Percentiles rank a stretch among this genome's conserved stretches.
Conservation (phyloP, 2,888 invertebrate genomes). For the Malthinus flaveolus region DNA sequence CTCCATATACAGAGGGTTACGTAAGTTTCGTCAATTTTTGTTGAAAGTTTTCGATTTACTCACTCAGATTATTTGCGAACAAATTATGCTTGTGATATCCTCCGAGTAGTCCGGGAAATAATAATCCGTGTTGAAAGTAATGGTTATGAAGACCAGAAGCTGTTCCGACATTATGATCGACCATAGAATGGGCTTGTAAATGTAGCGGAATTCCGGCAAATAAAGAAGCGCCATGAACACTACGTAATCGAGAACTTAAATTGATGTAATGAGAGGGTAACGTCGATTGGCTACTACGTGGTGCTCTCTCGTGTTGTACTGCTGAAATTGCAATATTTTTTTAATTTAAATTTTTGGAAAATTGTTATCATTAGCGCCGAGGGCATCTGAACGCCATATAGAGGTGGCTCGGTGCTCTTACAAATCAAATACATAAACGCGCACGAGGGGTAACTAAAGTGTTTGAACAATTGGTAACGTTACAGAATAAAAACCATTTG, state of each 20-base stretch:
- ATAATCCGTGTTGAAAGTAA: constrained; percentile 49
- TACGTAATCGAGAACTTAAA: constrained; percentile 43
- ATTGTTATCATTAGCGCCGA: neutral
- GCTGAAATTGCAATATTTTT: constrained; percentile 60
- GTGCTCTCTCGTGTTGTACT: constrained; percentile 89
- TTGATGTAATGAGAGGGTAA: constrained; percentile 50
- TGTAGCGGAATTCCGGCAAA: constrained; percentile 47
- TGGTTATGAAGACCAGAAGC: constrained; percentile 34
- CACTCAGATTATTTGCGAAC: constrained; percentile 30
- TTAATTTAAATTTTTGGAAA: neutral
- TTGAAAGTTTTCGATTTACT: neutral
- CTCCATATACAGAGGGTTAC: no score
- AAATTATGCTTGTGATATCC: constrained; percentile 51
- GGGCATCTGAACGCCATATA: neutral
- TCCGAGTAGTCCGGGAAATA: constrained; percentile 50
- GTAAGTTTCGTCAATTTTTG: no score
- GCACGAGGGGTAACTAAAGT: constrained; percentile 13
- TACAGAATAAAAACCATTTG: constrained; percentile 12
- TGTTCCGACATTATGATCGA: constrained; percentile 33
- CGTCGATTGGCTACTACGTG: constrained; percentile 60
- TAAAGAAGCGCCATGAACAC: constrained; percentile 43
- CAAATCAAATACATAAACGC: neutral
- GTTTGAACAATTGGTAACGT: constrained; percentile 13
- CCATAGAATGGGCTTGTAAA: constrained; percentile 40
- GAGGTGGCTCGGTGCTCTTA: neutral